These are phyloP conservation scores for Motacilla tschutschensis DNA, from an alignment of 2,113 vertebrate species.

Conservation along the genomic window DNA sequence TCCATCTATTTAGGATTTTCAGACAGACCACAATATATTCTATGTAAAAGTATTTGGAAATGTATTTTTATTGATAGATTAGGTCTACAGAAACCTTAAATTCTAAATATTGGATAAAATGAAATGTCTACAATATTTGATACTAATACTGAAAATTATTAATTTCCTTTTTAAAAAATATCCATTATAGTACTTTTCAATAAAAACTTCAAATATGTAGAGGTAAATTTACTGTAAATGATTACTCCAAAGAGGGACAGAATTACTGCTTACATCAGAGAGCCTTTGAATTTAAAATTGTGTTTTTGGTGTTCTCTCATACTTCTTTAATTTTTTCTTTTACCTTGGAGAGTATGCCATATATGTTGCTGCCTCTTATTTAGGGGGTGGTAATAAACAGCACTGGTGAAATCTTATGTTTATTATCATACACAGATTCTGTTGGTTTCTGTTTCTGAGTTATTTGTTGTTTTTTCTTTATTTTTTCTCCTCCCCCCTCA, in stretches of 20 bases:
- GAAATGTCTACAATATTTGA: not conserved
- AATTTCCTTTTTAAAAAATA: not conserved
- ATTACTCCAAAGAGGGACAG: not conserved
- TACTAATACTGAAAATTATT: not conserved
- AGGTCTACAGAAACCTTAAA: not conserved
- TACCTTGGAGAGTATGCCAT: conserved; percentile 85
- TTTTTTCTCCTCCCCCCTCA: conserved; percentile 97
- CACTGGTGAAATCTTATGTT: conserved; percentile 98
- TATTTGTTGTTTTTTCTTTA: conserved; percentile 99
- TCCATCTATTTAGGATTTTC: not conserved
- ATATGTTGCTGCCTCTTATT: conserved; percentile 89
- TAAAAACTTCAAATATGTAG: not conserved
- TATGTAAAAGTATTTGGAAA: not conserved
- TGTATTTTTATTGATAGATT: not conserved
- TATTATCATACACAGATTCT: conserved; percentile 99
- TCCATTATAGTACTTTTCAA: not conserved
- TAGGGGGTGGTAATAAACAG: conserved; percentile 87
- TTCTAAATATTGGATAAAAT: not conserved
- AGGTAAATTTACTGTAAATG: not conserved
- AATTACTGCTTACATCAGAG: not conserved
- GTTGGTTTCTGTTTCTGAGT: conserved; percentile 99
- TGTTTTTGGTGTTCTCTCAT: conserved; percentile 96
- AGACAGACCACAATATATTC: not conserved
- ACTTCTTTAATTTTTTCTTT: conserved; percentile 77
- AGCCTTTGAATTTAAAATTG: conserved; percentile 17